These are phyloP conservation scores for Drosophila orena DNA, from an alignment of 1,140 invertebrate genomes.

Conservation along the genomic window DNA sequence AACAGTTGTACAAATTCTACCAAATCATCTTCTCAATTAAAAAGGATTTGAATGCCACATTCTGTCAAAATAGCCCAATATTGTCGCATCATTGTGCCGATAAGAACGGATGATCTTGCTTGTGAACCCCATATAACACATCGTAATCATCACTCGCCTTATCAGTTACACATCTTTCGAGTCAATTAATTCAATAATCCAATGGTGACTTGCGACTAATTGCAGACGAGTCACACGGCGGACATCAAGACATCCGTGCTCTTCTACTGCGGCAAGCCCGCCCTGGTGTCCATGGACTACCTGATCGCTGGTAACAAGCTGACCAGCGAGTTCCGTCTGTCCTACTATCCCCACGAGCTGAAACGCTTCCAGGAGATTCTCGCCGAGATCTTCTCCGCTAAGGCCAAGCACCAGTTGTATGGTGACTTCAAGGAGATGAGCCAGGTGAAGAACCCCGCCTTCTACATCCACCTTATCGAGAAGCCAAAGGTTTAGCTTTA, in stretches of 20 bases:
- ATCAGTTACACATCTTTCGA: conserved; percentile 14
- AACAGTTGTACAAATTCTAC: background rate
- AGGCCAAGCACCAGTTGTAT: conserved; percentile 89
- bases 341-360: conserved; percentile 93
- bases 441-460: conserved; percentile 88
- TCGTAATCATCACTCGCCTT: conserved; percentile 18
- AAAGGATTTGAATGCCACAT: conserved; percentile 40
- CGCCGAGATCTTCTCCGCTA: conserved; percentile 89
- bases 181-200: conserved; percentile 29
- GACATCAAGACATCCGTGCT: conserved; percentile 93
- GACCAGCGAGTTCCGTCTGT: conserved; percentile 91
- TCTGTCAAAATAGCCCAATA: conserved; percentile 24
- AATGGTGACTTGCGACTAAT: conserved; percentile 63
- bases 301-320: conserved; percentile 87
- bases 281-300: conserved; percentile 92
- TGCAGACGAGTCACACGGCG: conserved; percentile 91
- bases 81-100: conserved; percentile 51
- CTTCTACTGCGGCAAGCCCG: conserved; percentile 89
- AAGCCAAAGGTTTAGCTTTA: conserved; percentile 85
- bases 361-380: conserved; percentile 90
- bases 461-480: conserved; percentile 93
- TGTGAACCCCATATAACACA: conserved; percentile 12
- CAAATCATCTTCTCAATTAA: conserved; percentile 45
- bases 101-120: conserved; percentile 37
- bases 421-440: conserved; percentile 92